A percentile compares a stretch with the other conserved stretches of the same genome.
These are phyloP conservation scores for Scaptomyza flava DNA, from an alignment of 2,888 invertebrate genomes.

Conservation along the genomic window DNA sequence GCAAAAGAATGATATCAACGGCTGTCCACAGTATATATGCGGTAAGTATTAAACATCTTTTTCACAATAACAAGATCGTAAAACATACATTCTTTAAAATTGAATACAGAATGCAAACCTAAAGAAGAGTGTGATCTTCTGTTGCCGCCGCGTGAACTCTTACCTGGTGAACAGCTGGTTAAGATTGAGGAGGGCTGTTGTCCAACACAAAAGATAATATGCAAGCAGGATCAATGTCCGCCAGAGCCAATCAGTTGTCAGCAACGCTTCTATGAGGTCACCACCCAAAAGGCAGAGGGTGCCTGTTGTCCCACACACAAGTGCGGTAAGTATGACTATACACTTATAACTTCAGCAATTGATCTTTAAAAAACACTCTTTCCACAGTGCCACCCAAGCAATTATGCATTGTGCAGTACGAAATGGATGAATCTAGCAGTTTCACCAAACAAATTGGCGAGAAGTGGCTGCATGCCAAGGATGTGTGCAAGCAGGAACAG, in stretches of 20 bases:
- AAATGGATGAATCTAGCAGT: constrained; percentile 74
- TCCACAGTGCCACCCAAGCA: constrained; percentile 80
- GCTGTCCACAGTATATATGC: constrained; percentile 90
- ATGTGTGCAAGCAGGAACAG: constrained; percentile 84
- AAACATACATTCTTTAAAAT: not conserved
- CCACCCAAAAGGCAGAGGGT: constrained; percentile 78
- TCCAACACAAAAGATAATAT: constrained; percentile 86
- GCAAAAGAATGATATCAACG: constrained; percentile 87
- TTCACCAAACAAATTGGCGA: constrained; percentile 83
- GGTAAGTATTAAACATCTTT: constrained; percentile 84
- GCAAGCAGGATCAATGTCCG: constrained; percentile 88
- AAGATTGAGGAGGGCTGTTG: constrained; percentile 90
- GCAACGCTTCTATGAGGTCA: constrained; percentile 86
- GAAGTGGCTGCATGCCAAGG: constrained; percentile 84
- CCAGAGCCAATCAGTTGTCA: constrained; percentile 83
- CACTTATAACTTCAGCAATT: not conserved
- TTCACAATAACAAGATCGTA: not conserved
- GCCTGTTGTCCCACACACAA: constrained; percentile 88
- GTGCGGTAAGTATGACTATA: constrained; percentile 86
- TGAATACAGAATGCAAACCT: constrained; percentile 88
- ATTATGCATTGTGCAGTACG: constrained; percentile 81
- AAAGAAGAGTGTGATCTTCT: constrained; percentile 88
- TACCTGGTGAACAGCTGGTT: constrained; percentile 87
- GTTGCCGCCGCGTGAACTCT: constrained; percentile 84
- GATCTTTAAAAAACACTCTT: not conserved